These are phyloP conservation scores for Stegostoma tigrinum DNA, from an alignment of 2,113 vertebrate genomes.

Conservation along the genomic window DNA sequence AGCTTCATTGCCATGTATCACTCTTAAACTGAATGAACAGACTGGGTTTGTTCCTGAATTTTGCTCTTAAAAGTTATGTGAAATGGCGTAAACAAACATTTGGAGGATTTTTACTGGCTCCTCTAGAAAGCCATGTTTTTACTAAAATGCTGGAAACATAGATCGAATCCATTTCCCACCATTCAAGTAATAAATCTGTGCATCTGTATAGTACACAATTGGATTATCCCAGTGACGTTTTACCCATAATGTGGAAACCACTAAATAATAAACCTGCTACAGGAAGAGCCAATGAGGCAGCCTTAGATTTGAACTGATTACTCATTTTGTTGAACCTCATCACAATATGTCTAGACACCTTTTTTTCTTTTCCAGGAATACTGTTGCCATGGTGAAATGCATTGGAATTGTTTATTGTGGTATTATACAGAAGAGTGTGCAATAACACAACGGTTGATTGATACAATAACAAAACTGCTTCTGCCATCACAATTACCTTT, in stretches of 20 bases:
- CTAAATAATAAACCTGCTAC: not conserved
- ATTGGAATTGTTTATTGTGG: conserved; percentile 16
- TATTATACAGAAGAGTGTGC: conserved; percentile 14
- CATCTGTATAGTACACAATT: not conserved
- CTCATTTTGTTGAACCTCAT: conserved; percentile 12
- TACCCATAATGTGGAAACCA: not conserved
- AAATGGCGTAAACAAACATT: not conserved
- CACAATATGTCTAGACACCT: not conserved
- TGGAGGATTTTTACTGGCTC: not conserved
- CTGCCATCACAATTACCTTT: not conserved
- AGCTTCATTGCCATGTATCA: not conserved
- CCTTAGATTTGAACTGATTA: conserved; percentile 21
- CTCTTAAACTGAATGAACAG: not conserved
- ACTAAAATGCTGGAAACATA: not conserved
- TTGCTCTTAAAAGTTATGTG: not conserved
- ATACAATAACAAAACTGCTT: not conserved
- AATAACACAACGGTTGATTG: conserved; percentile 2
- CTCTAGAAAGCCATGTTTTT: not conserved
- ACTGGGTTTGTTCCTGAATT: not conserved
- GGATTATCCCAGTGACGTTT: not conserved
- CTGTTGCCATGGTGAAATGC: conserved; percentile 15
- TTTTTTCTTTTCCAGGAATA: not conserved
- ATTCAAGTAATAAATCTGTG: not conserved
- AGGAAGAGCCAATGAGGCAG: conserved; percentile 12
- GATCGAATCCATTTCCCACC: not conserved